Conservation (phyloP, 2,113 vertebrate genomes). For the Lophura nycthemera region DNA sequence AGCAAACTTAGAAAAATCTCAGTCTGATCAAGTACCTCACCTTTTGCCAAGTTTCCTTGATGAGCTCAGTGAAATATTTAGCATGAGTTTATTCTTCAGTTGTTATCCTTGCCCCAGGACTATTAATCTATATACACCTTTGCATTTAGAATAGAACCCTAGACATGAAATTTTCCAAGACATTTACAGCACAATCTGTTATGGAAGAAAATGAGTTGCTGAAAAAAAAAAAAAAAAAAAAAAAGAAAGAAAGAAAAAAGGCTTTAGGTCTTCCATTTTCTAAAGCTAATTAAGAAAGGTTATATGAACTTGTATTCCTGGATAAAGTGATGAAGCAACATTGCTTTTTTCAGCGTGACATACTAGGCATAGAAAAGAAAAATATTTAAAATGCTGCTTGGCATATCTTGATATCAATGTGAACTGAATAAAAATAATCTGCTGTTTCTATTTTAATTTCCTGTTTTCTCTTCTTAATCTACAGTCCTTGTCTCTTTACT, state of each 20-base stretch:
- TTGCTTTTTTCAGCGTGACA: neutral
- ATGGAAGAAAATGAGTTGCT: neutral
- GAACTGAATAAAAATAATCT: neutral
- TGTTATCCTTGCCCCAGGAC: neutral
- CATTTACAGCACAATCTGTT: neutral
- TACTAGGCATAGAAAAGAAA: neutral
- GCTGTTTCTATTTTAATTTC: neutral
- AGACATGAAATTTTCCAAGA: neutral
- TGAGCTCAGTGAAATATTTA: neutral
- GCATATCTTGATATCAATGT: neutral
- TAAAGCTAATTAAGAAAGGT: neutral
- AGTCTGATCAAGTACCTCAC: neutral
- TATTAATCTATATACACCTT: neutral
- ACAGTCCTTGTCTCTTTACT: neutral
- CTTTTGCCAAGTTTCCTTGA: neutral
- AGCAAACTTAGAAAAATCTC: neutral
- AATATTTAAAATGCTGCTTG: neutral
- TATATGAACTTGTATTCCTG: neutral
- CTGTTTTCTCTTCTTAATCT: neutral
- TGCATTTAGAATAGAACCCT: neutral
- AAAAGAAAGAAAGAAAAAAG: neutral
- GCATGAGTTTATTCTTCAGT: neutral
- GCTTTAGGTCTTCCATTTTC: neutral
- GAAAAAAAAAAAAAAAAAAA: neutral
- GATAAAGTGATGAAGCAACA: neutral